Conservation (phyloP, 2,113 vertebrate genomes). For the Gobiocypris rarus region DNA sequence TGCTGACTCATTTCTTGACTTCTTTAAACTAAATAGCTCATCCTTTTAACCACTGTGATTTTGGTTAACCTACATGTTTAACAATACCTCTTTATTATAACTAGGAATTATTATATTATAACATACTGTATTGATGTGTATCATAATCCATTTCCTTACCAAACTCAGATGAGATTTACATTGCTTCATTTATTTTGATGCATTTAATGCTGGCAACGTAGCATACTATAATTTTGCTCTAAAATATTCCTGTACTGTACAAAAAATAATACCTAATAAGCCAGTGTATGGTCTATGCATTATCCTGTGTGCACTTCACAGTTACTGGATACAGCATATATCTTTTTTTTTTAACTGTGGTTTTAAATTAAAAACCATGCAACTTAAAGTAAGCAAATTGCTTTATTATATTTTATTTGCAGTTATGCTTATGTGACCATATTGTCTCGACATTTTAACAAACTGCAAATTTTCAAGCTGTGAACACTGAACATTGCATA, state of each 20-base stretch:
- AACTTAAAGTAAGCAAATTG: conserved; percentile 13
- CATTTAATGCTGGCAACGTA: background rate
- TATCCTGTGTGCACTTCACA: background rate
- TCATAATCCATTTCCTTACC: background rate
- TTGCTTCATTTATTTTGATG: background rate
- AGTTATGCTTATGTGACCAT: conserved; percentile 63
- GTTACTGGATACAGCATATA: background rate
- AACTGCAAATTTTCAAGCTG: conserved; percentile 62
- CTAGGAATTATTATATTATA: background rate
- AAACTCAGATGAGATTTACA: background rate
- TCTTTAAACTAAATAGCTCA: background rate
- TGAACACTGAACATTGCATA: conserved; percentile 60
- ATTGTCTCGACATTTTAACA: conserved; percentile 61
- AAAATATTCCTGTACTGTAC: background rate
- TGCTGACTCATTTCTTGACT: background rate
- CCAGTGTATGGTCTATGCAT: background rate
- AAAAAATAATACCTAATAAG: background rate
- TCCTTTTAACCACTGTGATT: background rate
- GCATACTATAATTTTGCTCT: too few relatives aligned
- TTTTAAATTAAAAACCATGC: background rate
- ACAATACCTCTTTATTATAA: background rate
- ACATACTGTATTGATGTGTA: background rate
- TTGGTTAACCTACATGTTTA: background rate
- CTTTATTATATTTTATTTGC: conserved; percentile 70
- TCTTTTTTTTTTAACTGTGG: background rate